A percentile compares a stretch with the other conserved stretches of the same genome.
These are phyloP conservation scores for Venustoraphidia nigricollis DNA, from an alignment of 2,888 invertebrate genomes.

Conservation along the genomic window DNA sequence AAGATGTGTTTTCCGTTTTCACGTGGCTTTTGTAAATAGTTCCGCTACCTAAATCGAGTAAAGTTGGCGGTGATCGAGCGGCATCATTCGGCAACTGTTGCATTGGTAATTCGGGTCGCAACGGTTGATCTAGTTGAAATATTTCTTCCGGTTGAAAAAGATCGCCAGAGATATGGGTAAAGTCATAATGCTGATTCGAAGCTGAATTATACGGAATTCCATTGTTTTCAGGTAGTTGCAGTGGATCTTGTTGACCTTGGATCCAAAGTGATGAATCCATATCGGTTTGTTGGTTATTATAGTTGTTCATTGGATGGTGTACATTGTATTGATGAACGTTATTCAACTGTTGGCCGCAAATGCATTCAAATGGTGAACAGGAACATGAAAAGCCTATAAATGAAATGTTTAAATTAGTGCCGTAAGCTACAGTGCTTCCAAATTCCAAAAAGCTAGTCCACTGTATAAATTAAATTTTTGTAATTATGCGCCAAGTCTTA, in stretches of 20 bases:
- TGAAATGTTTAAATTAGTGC: slow-evolving; percentile 8
- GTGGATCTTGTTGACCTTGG: slow-evolving; percentile 4
- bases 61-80: slow-evolving; percentile 48
- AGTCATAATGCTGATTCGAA: slow-evolving; percentile 36
- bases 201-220: slow-evolving; percentile 21
- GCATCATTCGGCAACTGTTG: slow-evolving; percentile 31
- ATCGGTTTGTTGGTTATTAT: slow-evolving; percentile 17
- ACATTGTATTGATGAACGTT: slow-evolving; percentile 20
- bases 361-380: slow-evolving; percentile 60
- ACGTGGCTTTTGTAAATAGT: slow-evolving; percentile 38
- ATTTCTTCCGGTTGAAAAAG: slow-evolving; percentile 65
- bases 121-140: slow-evolving; percentile 59
- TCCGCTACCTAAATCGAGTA: slow-evolving; percentile 56
- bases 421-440: no score
- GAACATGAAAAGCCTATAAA: slow-evolving; percentile 47
- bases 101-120: slow-evolving; percentile 42
- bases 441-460: no score
- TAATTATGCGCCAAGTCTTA: no score
- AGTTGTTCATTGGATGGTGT: slow-evolving; percentile 14
- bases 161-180: slow-evolving; percentile 42
- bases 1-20: slow-evolving; percentile 1
- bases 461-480: no score
- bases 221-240: slow-evolving; percentile 5
- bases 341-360: slow-evolving; percentile 34
- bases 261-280: slow-evolving; percentile 14